Evolutionary conservation across 2,797 vertebrate species (phyloP).

Genomic region (Hapalemur alaotrensis): DNA sequence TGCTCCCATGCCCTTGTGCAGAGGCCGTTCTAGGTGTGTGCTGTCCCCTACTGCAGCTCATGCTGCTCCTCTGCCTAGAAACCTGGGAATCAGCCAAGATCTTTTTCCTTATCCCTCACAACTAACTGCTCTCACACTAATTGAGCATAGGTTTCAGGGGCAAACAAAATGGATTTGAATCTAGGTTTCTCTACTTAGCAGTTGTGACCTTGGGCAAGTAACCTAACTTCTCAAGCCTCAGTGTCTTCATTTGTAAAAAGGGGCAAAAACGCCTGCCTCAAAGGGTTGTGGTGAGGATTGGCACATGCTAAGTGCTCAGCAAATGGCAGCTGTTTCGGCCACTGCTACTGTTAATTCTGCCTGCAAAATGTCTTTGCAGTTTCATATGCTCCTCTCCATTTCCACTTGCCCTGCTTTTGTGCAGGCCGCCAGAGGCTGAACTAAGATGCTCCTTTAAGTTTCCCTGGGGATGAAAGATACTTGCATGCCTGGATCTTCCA

Average conservation of each 20-base stretch:
- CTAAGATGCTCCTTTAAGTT: neutral
- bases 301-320: neutral
- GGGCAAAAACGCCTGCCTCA: neutral
- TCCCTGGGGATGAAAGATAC: neutral
- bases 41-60: neutral
- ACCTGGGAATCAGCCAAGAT: neutral
- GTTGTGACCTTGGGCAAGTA: neutral
- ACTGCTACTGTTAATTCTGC: neutral
- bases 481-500: neutral
- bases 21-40: rapidly evolving
- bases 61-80: neutral
- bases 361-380: neutral
- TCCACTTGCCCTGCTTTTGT: neutral
- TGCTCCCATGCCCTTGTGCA: neutral
- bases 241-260: neutral
- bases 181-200: neutral
- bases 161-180: neutral
- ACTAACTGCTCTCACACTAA: neutral
- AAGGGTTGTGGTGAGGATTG: constrained; percentile 64
- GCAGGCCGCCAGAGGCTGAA: neutral
- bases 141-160: neutral
- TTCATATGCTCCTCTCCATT: neutral
- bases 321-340: neutral
- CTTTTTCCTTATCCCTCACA: neutral
- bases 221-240: neutral